Evolutionary conservation across 2,113 vertebrate genomes (phyloP), one percentile per base, ranked within the genome.

Genomic region (Clinocottus analis): DNA sequence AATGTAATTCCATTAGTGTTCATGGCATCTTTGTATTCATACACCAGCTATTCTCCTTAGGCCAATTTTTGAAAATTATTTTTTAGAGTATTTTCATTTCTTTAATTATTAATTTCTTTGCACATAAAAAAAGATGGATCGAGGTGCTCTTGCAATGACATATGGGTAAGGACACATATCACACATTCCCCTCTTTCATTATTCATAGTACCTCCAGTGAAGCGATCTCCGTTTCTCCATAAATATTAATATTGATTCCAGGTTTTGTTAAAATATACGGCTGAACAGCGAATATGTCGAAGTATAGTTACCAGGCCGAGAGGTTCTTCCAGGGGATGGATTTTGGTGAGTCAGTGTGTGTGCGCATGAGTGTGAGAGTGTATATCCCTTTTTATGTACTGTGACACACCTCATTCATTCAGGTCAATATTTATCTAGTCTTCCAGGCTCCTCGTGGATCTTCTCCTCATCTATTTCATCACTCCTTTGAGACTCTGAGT

Each of bases 371-470:
- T 11, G 21, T 12, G 12, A 27, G 31, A 43, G 59, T 58, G 55
- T 60, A n/a, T 21, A 66, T 55, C 62, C 74, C 53, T 77, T 86
- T 88, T 80, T 85, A 90, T 89, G 87, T 84, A 85, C 84, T 84
- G 78, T 81, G 87, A 87, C 83, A 83, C 70, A 84, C 66, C 87
- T 90, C 87, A 90, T 92, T 87, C 89, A 85, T 83, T 80, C 85
- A 78, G 85, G 90, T 91, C 89, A 92, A 91, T 92, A 90, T 92
- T 92, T 92, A 90, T 86, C 87, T 77, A 84, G 86, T 82, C 71
- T 80, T 89, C 65, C 74, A 83, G 80, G 59, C 82, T 88, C 59
- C 67, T 60, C 6, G 39, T 77, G 80, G 78, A 85, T 89, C 75
- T 60, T 79, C 76, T 75, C 69, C 81, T 89, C 83, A 86, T 88